These are phyloP conservation scores for Riptortus pedestris DNA, from an alignment of 1,140 invertebrate species.

Conservation along the genomic window DNA sequence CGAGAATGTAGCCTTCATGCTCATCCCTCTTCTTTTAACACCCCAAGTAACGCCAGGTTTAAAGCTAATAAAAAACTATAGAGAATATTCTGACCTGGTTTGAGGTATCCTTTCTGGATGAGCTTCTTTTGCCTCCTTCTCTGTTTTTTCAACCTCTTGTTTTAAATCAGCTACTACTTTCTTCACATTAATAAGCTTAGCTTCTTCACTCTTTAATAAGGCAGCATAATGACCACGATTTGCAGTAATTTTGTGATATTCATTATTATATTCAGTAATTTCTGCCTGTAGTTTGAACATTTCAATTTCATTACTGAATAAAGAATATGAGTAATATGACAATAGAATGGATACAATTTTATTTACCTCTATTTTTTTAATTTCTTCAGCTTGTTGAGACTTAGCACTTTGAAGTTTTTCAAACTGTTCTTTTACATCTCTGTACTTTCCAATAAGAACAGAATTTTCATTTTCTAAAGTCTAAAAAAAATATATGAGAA, in stretches of 20 bases:
- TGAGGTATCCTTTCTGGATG: background rate
- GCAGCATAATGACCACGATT: background rate
- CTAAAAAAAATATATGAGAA: background rate
- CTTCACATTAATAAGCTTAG: background rate
- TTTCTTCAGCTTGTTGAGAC: background rate
- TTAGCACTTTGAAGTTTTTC: background rate
- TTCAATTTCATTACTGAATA: background rate
- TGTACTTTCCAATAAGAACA: background rate
- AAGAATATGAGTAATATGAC: background rate
- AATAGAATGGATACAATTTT: too few relatives aligned
- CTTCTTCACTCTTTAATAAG: background rate
- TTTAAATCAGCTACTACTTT: background rate
- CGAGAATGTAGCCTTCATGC: too few relatives aligned
- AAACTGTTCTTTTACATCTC: background rate
- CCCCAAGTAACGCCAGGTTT: too few relatives aligned
- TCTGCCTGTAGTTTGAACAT: background rate
- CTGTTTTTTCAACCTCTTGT: background rate
- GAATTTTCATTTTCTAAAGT: background rate
- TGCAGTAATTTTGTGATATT: background rate
- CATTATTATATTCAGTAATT: background rate
- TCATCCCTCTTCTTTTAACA: too few relatives aligned
- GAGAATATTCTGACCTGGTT: background rate
- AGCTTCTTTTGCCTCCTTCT: constrained; percentile 1
- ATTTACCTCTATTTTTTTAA: background rate
- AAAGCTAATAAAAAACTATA: too few relatives aligned